Conservation (phyloP, 2,113 vertebrate genomes). For the Podarcis cretensis region DNA sequence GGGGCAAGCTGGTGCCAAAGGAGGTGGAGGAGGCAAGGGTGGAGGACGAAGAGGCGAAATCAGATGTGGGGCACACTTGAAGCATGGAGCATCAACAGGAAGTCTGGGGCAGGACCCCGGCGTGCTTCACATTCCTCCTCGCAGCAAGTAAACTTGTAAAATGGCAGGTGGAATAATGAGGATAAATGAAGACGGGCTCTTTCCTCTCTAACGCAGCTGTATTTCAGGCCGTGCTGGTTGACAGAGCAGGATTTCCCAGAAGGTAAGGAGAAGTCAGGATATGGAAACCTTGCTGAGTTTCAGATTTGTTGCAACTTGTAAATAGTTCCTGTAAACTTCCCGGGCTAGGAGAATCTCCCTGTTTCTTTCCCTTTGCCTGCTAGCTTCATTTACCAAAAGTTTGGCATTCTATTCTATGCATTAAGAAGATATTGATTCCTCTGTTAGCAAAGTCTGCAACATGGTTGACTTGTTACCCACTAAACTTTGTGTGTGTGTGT, state of each 20-base stretch:
- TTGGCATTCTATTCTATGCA: slow-evolving; percentile 15
- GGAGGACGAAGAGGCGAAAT: not conserved
- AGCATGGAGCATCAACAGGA: slow-evolving; percentile 45
- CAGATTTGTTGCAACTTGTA: slow-evolving; percentile 39
- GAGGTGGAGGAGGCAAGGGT: slow-evolving; percentile 43
- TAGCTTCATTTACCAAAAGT: not conserved
- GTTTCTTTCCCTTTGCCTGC: not conserved
- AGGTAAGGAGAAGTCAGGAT: slow-evolving; percentile 45
- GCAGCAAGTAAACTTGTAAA: slow-evolving; percentile 57
- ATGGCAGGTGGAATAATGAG: slow-evolving; percentile 21
- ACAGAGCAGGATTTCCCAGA: slow-evolving; percentile 30
- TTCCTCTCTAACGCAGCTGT: slow-evolving; percentile 22
- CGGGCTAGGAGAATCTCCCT: not conserved
- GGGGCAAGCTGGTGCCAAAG: slow-evolving; percentile 41
- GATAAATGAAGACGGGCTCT: slow-evolving; percentile 40
- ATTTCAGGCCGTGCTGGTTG: slow-evolving; percentile 27
- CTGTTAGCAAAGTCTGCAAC: not conserved
- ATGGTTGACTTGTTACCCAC: too few species aligned
- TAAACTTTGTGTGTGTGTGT: not conserved
- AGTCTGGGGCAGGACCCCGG: not conserved
- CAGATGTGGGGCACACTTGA: not conserved
- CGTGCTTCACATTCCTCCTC: slow-evolving; percentile 24
- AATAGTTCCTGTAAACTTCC: slow-evolving; percentile 16
- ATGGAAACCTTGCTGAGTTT: slow-evolving; percentile 43
- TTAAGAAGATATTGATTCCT: not conserved